Evolutionary conservation across 1,140 invertebrate genomes (phyloP).

Genomic region (Lepidostoma basale): DNA sequence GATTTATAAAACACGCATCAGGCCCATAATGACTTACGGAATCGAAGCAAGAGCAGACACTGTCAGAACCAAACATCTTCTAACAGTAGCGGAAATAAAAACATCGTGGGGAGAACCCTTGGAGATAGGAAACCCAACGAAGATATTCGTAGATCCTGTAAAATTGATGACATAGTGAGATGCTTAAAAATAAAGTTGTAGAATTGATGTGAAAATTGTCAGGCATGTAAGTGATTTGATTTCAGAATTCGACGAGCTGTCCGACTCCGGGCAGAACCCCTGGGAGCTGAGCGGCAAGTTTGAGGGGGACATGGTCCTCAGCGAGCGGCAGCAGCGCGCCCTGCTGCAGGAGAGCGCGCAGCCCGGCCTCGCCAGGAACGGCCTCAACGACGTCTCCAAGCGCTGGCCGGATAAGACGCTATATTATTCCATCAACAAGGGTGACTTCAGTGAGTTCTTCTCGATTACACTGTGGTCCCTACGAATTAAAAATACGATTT

Average conservation of each 20-base stretch:
- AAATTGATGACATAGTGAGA: neutral
- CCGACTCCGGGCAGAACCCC: conserved; percentile 51
- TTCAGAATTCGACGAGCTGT: conserved; percentile 52
- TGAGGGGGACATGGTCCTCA: conserved; percentile 60
- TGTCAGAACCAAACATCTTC: too few species aligned
- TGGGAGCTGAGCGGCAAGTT: conserved; percentile 62
- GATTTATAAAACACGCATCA: too few species aligned
- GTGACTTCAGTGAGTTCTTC: conserved; percentile 67
- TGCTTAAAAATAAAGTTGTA: neutral
- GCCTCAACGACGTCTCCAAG: conserved; percentile 63
- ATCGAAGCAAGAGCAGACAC: too few species aligned
- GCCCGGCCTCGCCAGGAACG: conserved; percentile 62
- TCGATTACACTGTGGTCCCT: neutral
- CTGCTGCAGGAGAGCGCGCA: conserved; percentile 56
- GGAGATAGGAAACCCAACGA: too few species aligned
- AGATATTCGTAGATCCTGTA: too few species aligned
- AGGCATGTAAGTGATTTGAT: too few species aligned
- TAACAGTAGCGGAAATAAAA: too few species aligned
- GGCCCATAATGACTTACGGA: too few species aligned
- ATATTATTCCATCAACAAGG: conserved; percentile 66
- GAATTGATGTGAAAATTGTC: too few species aligned
- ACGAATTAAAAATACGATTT: too few species aligned
- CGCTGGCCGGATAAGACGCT: conserved; percentile 70
- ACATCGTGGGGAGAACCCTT: too few species aligned
- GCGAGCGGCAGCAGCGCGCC: conserved; percentile 53